Evolutionary conservation across 2,113 vertebrate genomes (phyloP).

Genomic region (Plestiodon gilberti): DNA sequence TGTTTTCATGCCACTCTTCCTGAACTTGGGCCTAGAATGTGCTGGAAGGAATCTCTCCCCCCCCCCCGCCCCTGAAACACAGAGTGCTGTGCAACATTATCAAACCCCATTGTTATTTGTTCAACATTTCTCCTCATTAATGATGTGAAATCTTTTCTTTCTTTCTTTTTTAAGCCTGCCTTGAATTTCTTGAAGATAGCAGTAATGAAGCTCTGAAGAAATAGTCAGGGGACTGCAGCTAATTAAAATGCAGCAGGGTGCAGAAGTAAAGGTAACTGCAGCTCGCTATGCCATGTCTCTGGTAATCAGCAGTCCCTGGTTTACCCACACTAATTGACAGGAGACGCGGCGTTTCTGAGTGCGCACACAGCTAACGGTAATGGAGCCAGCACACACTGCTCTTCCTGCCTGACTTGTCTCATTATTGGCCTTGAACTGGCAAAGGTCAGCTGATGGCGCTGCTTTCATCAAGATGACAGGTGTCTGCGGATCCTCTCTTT

Average conservation of each 20-base stretch:
- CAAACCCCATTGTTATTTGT: slow-evolving; percentile 53
- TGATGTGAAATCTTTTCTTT: slow-evolving; percentile 53
- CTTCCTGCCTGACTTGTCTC: slow-evolving; percentile 82
- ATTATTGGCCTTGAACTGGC: slow-evolving; percentile 86
- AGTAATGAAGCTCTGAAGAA: slow-evolving; percentile 80
- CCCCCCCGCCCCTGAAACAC: not conserved
- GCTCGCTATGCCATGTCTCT: slow-evolving; percentile 73
- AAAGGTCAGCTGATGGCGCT: slow-evolving; percentile 80
- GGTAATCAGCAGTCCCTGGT: slow-evolving; percentile 80
- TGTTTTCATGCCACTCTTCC: not conserved
- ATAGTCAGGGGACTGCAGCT: slow-evolving; percentile 78
- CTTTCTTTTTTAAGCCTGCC: slow-evolving; percentile 57
- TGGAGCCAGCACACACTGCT: slow-evolving; percentile 76
- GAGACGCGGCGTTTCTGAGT: slow-evolving; percentile 74
- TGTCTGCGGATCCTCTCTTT: slow-evolving; percentile 77
- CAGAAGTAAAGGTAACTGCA: slow-evolving; percentile 74
- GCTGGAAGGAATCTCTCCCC: not conserved
- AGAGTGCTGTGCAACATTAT: slow-evolving; percentile 42
- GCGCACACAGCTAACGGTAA: slow-evolving; percentile 71
- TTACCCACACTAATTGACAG: slow-evolving; percentile 85
- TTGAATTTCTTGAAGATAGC: slow-evolving; percentile 73
- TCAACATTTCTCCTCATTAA: slow-evolving; percentile 76
- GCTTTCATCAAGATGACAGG: slow-evolving; percentile 82
- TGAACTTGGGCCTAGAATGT: not conserved
- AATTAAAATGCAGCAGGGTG: slow-evolving; percentile 88